Base-by-base conservation (phyloP, 1,140 invertebrate species). In the Sitobion miscanthi region DNA sequence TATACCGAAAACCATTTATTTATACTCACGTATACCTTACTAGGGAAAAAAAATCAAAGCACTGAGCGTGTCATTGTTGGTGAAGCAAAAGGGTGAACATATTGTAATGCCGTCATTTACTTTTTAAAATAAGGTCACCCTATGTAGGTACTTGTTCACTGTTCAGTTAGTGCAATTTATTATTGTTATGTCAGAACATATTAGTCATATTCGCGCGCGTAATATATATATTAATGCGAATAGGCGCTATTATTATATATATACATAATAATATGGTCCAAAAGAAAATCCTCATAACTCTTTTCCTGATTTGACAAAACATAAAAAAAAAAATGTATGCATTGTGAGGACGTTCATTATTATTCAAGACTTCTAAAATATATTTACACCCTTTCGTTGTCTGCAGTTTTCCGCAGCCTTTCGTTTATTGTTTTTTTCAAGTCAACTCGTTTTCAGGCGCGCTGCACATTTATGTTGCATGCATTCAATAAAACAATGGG, bases 391-490 rank as follows among this genome's bases (percentile, higher is more conserved):
- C 83, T 85, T 85, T 42, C 38, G 83, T 23, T 42, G 38, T 85
- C 8, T 25, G 42, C 21, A 85, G 23, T 85, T 85, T 85, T 85
- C 21, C 83, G 38, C 14, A 42, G 83, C 21, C 83, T 42, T 45
- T 85, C 83, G 38, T 85, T 85, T 85, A 42, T 85, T 85, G 83
- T 85, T 85, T 85, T 42, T 86, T 86, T 47, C 38, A 47, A 85
- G 25, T 86, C 85, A 47, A 47, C 17, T 86, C 85, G 42, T 86
- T 86, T 86, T 86, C 85, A n/a, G 23, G 25, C 85, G 30, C 25
- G 23, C 25, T 25, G n/a, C 62, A 77, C 62, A 77, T 77, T 77
- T 42, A 83, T 83, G 38, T 83, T 88, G 30, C 47, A n/a, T 17
- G 30, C 47, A 88, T 52, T 88, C 47, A 49, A 52, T 52, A 52